These are phyloP conservation scores for Xyliphius kryptos DNA, from an alignment of 2,113 vertebrate species.

Conservation along the genomic window DNA sequence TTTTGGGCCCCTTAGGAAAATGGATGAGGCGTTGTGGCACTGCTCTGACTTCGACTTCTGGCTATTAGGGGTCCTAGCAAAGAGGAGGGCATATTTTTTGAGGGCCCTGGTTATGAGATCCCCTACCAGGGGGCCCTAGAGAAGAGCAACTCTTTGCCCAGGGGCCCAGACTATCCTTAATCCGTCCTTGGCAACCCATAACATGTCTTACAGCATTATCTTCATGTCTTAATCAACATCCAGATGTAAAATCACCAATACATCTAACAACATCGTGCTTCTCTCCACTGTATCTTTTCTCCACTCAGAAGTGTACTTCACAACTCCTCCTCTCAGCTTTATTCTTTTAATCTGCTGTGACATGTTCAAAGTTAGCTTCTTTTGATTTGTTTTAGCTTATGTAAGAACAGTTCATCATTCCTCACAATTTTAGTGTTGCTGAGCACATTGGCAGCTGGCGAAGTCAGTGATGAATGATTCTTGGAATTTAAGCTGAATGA, in stretches of 20 bases:
- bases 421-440: constrained; percentile 8
- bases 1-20: no score
- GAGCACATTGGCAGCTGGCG: constrained; percentile 10
- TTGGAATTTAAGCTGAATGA: constrained; percentile 18
- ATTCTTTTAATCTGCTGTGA: constrained; percentile 46
- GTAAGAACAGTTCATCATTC: constrained; percentile 38
- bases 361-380: constrained; percentile 40
- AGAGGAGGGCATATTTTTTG: no score
- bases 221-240: not conserved
- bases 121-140: no score
- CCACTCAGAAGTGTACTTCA: constrained; percentile 4
- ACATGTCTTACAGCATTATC: no score
- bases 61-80: no score
- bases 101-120: no score
- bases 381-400: constrained; percentile 33
- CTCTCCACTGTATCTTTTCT: not conserved
- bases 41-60: no score
- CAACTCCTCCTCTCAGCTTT: constrained; percentile 2
- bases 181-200: no score
- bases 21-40: no score
- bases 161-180: no score
- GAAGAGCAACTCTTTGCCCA: no score
- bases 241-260: not conserved
- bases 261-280: not conserved
- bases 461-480: constrained; percentile 31